Evolutionary conservation across 2,888 invertebrate genomes (phyloP).

Genomic region (Ischnus inquisitorius): DNA sequence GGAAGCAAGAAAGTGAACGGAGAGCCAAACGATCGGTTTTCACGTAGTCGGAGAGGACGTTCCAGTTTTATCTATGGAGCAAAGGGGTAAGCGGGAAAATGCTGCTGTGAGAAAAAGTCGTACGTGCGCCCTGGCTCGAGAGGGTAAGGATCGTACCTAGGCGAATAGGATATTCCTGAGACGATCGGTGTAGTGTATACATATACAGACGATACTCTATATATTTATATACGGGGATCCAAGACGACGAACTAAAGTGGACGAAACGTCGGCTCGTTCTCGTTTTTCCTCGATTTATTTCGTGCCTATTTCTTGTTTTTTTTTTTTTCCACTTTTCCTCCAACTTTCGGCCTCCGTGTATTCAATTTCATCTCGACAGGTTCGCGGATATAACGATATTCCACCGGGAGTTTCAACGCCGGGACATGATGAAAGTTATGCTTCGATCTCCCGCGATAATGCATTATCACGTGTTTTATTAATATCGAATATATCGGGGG

Average conservation of each 20-base stretch:
- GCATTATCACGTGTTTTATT: constrained; percentile 17
- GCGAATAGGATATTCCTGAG: constrained; percentile 32
- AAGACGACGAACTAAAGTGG: constrained; percentile 21
- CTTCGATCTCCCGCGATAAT: background rate
- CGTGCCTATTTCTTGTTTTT: background rate
- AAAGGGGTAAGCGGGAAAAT: background rate
- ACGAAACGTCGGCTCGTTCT: constrained; percentile 9
- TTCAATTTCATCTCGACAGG: constrained; percentile 18
- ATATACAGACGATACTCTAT: background rate
- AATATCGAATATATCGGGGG: constrained; percentile 10
- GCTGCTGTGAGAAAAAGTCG: constrained; percentile 29
- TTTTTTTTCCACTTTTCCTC: background rate
- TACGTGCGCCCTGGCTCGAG: constrained; percentile 20
- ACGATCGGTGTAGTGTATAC: constrained; percentile 2
- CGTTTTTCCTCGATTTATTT: constrained; percentile 13
- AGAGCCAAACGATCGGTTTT: constrained; percentile 22
- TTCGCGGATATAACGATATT: background rate
- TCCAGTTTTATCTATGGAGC: constrained; percentile 35
- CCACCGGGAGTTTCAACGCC: background rate
- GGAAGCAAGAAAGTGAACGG: constrained; percentile 35
- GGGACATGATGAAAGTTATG: background rate
- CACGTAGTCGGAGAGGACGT: constrained; percentile 13
- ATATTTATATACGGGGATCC: background rate
- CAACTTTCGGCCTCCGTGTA: constrained; percentile 27
- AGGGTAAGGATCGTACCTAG: constrained; percentile 21